Evolutionary conservation across 2,797 vertebrate species (phyloP).

Genomic region (Ctenopoma multispine): DNA sequence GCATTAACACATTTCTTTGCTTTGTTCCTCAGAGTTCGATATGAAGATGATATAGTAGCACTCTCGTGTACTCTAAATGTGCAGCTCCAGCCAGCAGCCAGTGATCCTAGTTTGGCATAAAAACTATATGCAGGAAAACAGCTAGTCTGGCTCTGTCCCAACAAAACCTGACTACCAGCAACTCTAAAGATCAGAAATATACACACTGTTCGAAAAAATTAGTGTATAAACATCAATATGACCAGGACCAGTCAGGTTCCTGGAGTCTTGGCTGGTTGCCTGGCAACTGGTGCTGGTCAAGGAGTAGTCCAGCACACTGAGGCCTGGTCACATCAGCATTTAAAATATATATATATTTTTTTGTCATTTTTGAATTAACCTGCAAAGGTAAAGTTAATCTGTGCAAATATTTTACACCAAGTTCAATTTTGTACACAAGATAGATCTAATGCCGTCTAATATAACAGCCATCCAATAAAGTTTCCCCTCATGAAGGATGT

Average conservation of each 20-base stretch:
- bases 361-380: neutral
- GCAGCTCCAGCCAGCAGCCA: neutral
- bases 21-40: neutral
- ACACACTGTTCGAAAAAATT: neutral
- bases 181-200: neutral
- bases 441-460: no score
- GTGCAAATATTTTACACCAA: conserved; percentile 2
- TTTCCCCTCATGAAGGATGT: no score
- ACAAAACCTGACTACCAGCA: neutral
- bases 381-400: neutral
- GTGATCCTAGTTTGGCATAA: conserved; percentile 5
- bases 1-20: neutral
- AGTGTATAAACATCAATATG: neutral
- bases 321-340: neutral
- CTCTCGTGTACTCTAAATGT: neutral
- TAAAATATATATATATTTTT: no score
- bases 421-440: neutral
- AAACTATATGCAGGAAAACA: neutral
- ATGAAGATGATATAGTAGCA: neutral
- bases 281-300: conserved; percentile 4
- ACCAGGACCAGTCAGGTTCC: neutral
- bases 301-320: neutral
- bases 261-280: conserved; percentile 6
- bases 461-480: no score
- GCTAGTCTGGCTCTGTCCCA: neutral